Percentiles rank a stretch among this genome's conserved stretches.
phyloP scores from a whole-genome alignment of 2,113 vertebrate genomes.

The Chinchilla lanigera region DNA sequence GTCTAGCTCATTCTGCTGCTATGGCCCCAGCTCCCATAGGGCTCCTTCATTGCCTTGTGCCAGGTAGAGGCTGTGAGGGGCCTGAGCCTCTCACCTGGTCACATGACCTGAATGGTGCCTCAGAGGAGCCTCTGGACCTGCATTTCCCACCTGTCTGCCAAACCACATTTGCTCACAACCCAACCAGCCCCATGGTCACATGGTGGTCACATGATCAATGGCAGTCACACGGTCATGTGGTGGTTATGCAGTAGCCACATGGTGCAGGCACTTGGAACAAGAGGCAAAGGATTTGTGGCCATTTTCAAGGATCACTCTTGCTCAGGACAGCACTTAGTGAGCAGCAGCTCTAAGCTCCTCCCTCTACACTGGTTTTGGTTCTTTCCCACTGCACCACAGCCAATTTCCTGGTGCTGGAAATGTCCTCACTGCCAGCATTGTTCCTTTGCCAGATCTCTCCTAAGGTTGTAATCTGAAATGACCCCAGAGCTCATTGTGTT shows the following conservation, averaged over 20 bases:
- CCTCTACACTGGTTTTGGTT: accelerated
- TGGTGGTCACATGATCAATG: background rate
- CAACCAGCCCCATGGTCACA: accelerated
- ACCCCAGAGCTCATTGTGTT: background rate
- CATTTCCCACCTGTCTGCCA: background rate
- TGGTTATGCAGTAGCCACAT: background rate
- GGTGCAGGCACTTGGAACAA: background rate
- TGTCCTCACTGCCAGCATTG: accelerated
- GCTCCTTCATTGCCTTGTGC: accelerated
- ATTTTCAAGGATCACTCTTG: accelerated
- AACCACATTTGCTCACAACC: background rate
- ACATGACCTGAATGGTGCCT: background rate
- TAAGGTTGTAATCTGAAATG: background rate
- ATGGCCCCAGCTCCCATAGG: background rate
- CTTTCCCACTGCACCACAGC: background rate
- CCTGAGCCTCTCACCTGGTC: accelerated
- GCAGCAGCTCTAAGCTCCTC: background rate
- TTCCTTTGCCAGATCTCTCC: background rate
- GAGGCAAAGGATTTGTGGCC: accelerated
- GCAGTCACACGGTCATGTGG: too few species aligned
- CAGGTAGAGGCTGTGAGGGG: accelerated
- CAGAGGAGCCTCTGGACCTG: background rate
- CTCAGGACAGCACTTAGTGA: background rate
- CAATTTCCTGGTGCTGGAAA: too few species aligned
- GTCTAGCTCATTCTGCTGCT: background rate